Percentiles rank a stretch among this genome's conserved stretches.
phyloP scores from a whole-genome alignment of 2,888 invertebrate genomes.

The Nomada goodeniana region DNA sequence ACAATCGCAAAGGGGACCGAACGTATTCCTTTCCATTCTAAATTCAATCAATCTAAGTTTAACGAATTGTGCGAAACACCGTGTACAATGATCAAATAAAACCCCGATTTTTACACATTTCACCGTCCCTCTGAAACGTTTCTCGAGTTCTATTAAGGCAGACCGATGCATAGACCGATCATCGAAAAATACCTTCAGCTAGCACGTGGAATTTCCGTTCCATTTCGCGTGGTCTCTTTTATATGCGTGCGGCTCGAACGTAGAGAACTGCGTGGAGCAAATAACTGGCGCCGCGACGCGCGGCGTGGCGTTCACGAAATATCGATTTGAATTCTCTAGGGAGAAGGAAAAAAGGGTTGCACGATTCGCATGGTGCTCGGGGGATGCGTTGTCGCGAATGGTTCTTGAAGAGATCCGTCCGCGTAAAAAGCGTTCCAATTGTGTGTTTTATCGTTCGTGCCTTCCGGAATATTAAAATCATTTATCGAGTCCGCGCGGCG shows the following conservation, averaged over 20 bases:
- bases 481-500: constrained; percentile 18
- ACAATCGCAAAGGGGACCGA: too few relatives aligned
- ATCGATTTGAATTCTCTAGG: constrained; percentile 43
- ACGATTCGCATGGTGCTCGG: not conserved
- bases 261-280: constrained; percentile 35
- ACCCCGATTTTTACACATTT: not conserved
- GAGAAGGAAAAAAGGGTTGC: not conserved
- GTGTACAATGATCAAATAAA: not conserved
- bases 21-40: too few relatives aligned
- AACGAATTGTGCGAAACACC: not conserved
- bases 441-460: constrained; percentile 29
- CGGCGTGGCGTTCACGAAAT: not conserved
- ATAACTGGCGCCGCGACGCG: constrained; percentile 19
- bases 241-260: constrained; percentile 18
- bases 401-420: constrained; percentile 15
- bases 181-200: not conserved
- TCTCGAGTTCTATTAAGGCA: not conserved
- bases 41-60: not conserved
- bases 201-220: constrained; percentile 21
- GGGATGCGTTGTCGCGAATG: constrained; percentile 9
- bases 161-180: not conserved
- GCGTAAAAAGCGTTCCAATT: not conserved
- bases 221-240: constrained; percentile 26
- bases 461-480: constrained; percentile 48
- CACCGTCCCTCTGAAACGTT: not conserved